Conservation (phyloP, 2,888 invertebrate genomes). For the Euzetes globulus region DNA sequence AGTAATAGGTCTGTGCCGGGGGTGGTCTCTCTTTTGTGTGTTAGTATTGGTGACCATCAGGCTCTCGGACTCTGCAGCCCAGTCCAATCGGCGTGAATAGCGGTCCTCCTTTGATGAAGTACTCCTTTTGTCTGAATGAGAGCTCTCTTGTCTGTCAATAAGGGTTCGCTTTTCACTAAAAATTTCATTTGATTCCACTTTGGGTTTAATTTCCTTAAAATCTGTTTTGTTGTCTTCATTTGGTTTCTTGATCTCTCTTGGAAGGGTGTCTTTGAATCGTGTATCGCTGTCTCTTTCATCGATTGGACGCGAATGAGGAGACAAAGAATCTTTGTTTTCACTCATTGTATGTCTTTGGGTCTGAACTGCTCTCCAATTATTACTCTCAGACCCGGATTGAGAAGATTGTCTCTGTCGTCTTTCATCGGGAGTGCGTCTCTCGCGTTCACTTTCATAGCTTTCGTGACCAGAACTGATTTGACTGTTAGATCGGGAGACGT, state of each 20-base stretch:
- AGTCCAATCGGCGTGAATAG: neutral
- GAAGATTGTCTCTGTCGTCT: neutral
- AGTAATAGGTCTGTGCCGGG: neutral
- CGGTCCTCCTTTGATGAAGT: slow-evolving; percentile 12
- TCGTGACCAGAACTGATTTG: slow-evolving; percentile 40
- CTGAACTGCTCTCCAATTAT: slow-evolving; percentile 21
- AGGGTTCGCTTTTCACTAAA: neutral
- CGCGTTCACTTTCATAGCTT: slow-evolving; percentile 38
- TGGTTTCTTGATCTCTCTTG: neutral
- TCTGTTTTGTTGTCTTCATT: neutral
- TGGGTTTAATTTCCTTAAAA: neutral
- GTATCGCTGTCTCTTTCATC: neutral
- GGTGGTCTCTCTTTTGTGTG: neutral
- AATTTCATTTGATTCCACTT: neutral
- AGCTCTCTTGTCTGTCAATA: neutral
- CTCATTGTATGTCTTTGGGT: neutral
- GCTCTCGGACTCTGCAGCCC: neutral
- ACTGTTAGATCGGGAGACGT: slow-evolving; percentile 38
- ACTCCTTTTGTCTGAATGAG: slow-evolving; percentile 15
- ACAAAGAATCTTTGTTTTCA: neutral
- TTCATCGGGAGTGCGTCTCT: slow-evolving; percentile 35
- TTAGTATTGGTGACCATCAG: neutral
- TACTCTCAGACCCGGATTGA: slow-evolving; percentile 1
- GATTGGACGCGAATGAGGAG: neutral
- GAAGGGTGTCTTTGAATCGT: neutral